phyloP scores from a whole-genome alignment of 2,113 vertebrate species.

The Hippocampus abdominalis region DNA sequence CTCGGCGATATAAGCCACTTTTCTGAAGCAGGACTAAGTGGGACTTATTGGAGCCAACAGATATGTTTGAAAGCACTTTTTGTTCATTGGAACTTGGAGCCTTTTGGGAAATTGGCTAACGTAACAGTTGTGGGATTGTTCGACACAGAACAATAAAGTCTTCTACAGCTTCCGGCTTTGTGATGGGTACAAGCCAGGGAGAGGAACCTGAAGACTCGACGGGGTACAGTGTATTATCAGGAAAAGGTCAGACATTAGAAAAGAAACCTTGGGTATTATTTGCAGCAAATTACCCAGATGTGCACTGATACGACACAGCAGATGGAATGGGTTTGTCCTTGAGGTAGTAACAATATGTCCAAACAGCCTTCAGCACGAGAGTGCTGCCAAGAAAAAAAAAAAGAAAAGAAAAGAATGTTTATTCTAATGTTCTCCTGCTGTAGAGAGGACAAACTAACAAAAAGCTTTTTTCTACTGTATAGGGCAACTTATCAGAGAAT shows the following conservation, averaged over 20 bases:
- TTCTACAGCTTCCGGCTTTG: neutral
- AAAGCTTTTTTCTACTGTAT: neutral
- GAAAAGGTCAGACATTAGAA: slow-evolving; percentile 38
- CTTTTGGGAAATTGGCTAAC: neutral
- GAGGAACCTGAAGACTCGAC: slow-evolving; percentile 11
- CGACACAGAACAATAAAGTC: neutral
- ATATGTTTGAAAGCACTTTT: slow-evolving; percentile 16
- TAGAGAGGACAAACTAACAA: neutral
- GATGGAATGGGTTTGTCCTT: slow-evolving; percentile 35
- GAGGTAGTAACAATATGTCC: slow-evolving; percentile 40
- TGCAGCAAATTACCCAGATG: slow-evolving; percentile 33
- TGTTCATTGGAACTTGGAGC: slow-evolving; percentile 3
- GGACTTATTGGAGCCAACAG: slow-evolving; percentile 13
- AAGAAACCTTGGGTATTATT: slow-evolving; percentile 34
- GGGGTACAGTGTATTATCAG: slow-evolving; percentile 22
- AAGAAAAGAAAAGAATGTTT: neutral
- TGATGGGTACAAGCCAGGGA: slow-evolving; percentile 7
- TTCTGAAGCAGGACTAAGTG: slow-evolving; percentile 17
- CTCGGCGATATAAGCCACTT: slow-evolving; percentile 32
- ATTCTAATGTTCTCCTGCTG: neutral
- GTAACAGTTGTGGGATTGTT: neutral
- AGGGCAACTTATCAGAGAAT: neutral
- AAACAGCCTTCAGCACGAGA: slow-evolving; percentile 42
- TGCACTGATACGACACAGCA: slow-evolving; percentile 35
- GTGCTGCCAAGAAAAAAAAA: slow-evolving; percentile 46